Evolutionary conservation across 2,888 invertebrate genomes (phyloP).

Genomic region (Agrochola circellaris): DNA sequence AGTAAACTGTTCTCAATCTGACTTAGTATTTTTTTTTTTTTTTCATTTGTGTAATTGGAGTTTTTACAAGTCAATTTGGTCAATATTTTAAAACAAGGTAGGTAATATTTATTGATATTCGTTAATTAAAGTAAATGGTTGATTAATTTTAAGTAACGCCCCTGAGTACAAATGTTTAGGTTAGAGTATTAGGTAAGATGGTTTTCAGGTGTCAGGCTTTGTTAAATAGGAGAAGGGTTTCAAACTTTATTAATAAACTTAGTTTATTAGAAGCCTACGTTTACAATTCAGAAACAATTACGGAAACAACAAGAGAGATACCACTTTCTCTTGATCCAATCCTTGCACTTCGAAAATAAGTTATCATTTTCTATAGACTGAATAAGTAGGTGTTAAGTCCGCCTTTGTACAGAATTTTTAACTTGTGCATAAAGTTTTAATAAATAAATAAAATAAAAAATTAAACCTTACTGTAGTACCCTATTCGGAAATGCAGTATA

Average conservation of each 20-base stretch:
- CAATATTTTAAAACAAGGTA: too few species aligned
- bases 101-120: too few species aligned
- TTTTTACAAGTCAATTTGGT: too few species aligned
- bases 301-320: not conserved
- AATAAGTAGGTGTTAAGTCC: not conserved
- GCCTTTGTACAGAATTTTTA: not conserved
- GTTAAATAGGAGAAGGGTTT: not conserved
- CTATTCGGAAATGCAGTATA: conserved; percentile 22
- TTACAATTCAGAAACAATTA: not conserved
- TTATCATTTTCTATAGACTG: not conserved
- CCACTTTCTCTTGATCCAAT: not conserved
- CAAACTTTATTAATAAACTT: not conserved
- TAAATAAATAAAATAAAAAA: not conserved
- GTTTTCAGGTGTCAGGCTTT: not conserved
- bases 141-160: not conserved
- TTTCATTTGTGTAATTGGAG: too few species aligned
- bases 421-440: too few species aligned
- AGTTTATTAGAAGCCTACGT: not conserved
- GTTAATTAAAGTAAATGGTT: not conserved
- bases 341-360: not conserved
- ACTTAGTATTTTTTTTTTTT: too few species aligned
- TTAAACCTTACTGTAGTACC: not conserved
- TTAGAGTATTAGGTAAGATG: not conserved
- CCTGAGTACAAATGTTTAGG: not conserved
- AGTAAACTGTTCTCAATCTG: too few species aligned